Percentiles rank a stretch among this genome's conserved stretches.
phyloP scores from a whole-genome alignment of 2,888 invertebrate genomes.

The Nasonovia ribisnigri region DNA sequence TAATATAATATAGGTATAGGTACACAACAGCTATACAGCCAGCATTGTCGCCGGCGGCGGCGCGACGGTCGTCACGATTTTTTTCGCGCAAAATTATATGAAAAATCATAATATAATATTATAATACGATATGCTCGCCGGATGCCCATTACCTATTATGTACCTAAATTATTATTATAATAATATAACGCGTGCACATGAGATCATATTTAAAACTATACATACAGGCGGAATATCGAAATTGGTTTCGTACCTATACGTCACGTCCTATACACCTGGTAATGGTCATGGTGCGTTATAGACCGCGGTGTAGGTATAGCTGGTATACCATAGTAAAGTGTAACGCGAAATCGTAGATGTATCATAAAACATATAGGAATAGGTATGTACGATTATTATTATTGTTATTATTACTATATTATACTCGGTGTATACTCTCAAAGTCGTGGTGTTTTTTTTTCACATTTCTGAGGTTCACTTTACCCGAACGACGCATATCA shows the following conservation, averaged over 20 bases:
- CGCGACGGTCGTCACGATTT: conserved; percentile 16
- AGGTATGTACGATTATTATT: neutral
- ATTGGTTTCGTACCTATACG: neutral
- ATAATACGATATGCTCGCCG: neutral
- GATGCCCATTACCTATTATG: neutral
- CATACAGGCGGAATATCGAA: neutral
- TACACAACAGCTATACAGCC: neutral
- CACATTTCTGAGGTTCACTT: conserved; percentile 1
- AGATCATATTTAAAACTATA: neutral
- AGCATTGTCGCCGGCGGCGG: neutral
- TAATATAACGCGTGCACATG: neutral
- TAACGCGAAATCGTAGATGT: conserved; percentile 10
- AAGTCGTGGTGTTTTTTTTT: conserved; percentile 7
- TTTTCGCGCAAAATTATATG: conserved; percentile 18
- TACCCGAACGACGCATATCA: neutral
- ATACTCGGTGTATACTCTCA: too few species aligned
- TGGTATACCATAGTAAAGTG: neutral
- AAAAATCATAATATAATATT: conserved; percentile 19
- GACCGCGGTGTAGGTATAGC: neutral
- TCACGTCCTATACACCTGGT: neutral
- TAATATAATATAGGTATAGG: neutral
- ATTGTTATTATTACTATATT: neutral
- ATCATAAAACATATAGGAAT: neutral
- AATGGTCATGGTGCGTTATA: neutral
- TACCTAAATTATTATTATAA: neutral